phyloP scores from a whole-genome alignment of 2,113 vertebrate genomes.

The Chloebia gouldiae region DNA sequence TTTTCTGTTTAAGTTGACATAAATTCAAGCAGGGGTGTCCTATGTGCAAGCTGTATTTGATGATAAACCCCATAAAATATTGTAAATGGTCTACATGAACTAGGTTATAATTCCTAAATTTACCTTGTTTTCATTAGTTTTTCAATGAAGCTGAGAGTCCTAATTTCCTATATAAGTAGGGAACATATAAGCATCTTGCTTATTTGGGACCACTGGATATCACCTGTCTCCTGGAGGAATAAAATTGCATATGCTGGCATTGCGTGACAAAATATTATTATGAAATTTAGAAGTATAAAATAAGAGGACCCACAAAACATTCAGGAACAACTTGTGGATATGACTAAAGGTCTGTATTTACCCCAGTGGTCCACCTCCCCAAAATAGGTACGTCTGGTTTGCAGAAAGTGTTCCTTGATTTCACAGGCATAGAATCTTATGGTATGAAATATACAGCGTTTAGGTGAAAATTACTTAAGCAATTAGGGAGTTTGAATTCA shows the following conservation, averaged over 20 bases:
- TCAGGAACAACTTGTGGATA: not conserved
- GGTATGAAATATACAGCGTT: not conserved
- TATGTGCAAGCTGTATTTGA: not conserved
- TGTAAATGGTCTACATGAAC: not conserved
- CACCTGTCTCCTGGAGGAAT: not conserved
- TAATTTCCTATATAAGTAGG: not conserved
- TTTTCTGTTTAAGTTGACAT: not conserved
- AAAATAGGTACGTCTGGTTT: not conserved
- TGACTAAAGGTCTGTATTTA: not conserved
- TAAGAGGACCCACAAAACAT: not conserved
- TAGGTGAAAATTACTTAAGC: slow-evolving; percentile 5
- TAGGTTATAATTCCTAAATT: not conserved
- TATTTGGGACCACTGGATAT: not conserved
- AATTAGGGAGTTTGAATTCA: slow-evolving; percentile 11
- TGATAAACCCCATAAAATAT: not conserved
- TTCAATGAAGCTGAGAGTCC: not conserved
- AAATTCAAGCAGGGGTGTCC: not conserved
- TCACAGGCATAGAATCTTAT: not conserved
- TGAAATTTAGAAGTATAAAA: not conserved
- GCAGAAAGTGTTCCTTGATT: not conserved
- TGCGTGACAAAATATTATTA: not conserved
- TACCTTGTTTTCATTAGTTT: not conserved
- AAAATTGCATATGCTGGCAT: not conserved
- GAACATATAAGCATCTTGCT: not conserved
- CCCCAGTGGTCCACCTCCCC: not conserved